phyloP scores from a whole-genome alignment of 2,888 invertebrate species.

The Agonopterix heracliana region DNA sequence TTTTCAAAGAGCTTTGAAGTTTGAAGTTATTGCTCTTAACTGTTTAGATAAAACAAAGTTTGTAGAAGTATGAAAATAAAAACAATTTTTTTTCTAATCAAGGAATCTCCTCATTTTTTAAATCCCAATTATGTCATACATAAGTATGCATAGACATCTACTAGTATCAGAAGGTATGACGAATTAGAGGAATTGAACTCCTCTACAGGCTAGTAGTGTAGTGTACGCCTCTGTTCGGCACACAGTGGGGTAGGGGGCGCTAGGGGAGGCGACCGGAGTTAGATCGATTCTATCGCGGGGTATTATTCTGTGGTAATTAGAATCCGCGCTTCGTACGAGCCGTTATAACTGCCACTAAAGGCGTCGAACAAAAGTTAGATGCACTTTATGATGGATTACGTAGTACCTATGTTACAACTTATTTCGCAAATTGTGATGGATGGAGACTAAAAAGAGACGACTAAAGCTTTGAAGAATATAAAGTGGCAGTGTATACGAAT shows the following conservation, averaged over 20 bases:
- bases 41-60: too few relatives aligned
- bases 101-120: too few relatives aligned
- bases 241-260: constrained; percentile 23
- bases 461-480: too few relatives aligned
- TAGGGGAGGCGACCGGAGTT: constrained; percentile 41
- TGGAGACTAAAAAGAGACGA: too few relatives aligned
- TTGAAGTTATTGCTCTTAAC: too few relatives aligned
- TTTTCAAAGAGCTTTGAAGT: too few relatives aligned
- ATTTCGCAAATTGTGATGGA: constrained; percentile 1
- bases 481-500: too few relatives aligned
- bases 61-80: too few relatives aligned
- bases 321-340: constrained; percentile 44
- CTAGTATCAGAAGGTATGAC: constrained; percentile 1
- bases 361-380: constrained; percentile 5
- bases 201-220: constrained; percentile 19
- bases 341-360: constrained; percentile 15
- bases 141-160: too few relatives aligned
- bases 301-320: constrained; percentile 72
- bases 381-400: neutral
- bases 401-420: neutral
- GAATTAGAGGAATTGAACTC: constrained; percentile 36
- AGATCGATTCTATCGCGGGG: constrained; percentile 70
- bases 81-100: too few relatives aligned
- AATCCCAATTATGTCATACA: too few relatives aligned
- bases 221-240: constrained; percentile 20